Conservation (phyloP, 2,113 vertebrate species). For the Conger conger region DNA sequence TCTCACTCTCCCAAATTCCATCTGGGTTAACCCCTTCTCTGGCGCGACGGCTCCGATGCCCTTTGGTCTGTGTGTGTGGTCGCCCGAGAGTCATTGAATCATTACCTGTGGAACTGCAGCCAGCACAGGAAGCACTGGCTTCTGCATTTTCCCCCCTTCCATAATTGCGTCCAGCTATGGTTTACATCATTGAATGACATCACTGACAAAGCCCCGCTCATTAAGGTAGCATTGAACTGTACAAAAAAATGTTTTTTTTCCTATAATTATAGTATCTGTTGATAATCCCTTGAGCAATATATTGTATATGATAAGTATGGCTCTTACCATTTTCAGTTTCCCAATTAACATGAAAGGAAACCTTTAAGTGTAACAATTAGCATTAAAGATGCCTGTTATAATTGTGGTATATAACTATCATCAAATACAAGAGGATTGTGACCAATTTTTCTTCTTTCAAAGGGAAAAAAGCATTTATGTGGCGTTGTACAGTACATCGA, state of each 20-base stretch:
- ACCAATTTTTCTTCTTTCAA: not conserved
- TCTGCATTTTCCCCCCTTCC: not conserved
- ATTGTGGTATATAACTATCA: no score
- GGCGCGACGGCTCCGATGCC: not conserved
- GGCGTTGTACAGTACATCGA: not conserved
- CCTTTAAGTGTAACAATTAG: not conserved
- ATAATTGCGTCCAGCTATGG: not conserved
- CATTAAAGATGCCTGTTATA: not conserved
- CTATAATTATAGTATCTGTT: not conserved
- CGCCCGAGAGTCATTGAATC: not conserved
- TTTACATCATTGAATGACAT: not conserved
- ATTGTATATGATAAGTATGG: not conserved
- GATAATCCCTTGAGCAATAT: not conserved
- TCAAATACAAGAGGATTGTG: not conserved
- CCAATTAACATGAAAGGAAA: not conserved
- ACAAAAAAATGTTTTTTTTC: not conserved
- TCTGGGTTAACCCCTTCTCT: slow-evolving; percentile 68
- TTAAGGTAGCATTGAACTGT: not conserved
- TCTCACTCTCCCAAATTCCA: slow-evolving; percentile 67
- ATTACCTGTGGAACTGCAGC: not conserved
- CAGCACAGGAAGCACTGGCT: not conserved
- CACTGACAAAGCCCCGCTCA: not conserved
- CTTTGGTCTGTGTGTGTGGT: not conserved
- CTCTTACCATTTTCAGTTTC: not conserved
- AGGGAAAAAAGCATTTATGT: not conserved